Conservation (phyloP, 2,888 invertebrate genomes). For the Cosmia trapezina region DNA sequence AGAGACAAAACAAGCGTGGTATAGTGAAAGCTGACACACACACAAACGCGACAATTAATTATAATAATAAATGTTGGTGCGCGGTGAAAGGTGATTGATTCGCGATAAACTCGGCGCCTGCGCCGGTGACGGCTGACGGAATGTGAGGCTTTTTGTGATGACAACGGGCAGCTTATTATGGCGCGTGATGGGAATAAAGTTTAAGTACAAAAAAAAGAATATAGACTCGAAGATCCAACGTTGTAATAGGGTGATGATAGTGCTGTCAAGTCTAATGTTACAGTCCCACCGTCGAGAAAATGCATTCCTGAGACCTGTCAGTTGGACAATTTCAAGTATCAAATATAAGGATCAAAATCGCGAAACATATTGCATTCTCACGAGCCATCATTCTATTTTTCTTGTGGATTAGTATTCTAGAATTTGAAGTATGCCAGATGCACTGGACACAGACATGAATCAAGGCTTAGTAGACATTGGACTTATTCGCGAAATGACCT, state of each 20-base stretch:
- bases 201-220: not conserved
- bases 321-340: no score
- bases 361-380: not conserved
- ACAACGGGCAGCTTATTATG: not conserved
- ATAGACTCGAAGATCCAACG: not conserved
- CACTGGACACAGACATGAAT: not conserved
- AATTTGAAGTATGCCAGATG: no score
- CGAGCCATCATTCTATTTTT: not conserved
- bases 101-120: conserved; percentile 57
- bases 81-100: conserved; percentile 71
- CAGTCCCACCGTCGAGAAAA: no score
- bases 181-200: not conserved
- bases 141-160: conserved; percentile 24
- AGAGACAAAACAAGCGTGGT: conserved; percentile 46
- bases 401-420: not conserved
- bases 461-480: no score
- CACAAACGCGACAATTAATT: conserved; percentile 66
- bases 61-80: conserved; percentile 63
- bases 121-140: conserved; percentile 11
- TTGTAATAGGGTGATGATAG: not conserved
- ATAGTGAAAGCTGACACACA: conserved; percentile 59
- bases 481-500: no score
- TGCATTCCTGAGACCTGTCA: no score
- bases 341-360: no score
- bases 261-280: not conserved